These are phyloP conservation scores for Neotoma lepida DNA, from an alignment of 2,113 vertebrate genomes.

Conservation along the genomic window DNA sequence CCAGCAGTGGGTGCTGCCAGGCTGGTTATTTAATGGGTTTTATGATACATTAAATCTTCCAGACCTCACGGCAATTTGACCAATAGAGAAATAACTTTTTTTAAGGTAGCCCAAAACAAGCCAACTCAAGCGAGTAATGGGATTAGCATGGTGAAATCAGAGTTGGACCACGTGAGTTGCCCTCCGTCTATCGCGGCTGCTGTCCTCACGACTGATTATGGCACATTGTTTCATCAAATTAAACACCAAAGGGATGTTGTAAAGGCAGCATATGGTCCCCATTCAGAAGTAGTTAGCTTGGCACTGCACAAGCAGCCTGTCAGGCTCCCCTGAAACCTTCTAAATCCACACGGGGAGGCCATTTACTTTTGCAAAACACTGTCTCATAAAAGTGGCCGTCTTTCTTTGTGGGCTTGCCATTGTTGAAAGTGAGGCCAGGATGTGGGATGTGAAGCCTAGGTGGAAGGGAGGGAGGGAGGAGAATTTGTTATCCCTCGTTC, in stretches of 20 bases:
- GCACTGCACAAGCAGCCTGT: conserved; percentile 73
- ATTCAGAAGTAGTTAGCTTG: conserved; percentile 83
- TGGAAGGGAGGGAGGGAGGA: neutral
- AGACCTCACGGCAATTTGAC: conserved; percentile 50
- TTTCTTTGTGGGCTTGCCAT: conserved; percentile 66
- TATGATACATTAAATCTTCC: conserved; percentile 72
- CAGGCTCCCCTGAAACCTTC: conserved; percentile 68
- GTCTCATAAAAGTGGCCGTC: conserved; percentile 75
- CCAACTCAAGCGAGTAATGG: conserved; percentile 80
- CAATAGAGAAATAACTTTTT: conserved; percentile 72
- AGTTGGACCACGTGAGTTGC: conserved; percentile 73
- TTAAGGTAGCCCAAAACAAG: conserved; percentile 72
- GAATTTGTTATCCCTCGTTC: neutral
- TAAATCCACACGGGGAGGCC: conserved; percentile 74
- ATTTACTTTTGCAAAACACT: conserved; percentile 75
- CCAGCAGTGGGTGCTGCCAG: neutral
- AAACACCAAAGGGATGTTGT: conserved; percentile 83
- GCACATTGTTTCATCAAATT: conserved; percentile 86
- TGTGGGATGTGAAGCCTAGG: neutral
- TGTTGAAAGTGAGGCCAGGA: conserved; percentile 4
- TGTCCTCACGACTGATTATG: conserved; percentile 82
- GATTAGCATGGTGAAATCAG: conserved; percentile 80
- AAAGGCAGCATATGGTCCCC: conserved; percentile 83
- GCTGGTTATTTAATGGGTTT: conserved; percentile 15
- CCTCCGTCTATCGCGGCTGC: conserved; percentile 80